Evolutionary conservation across 2,113 vertebrate species (phyloP), one percentile per base, ranked within the genome.

Genomic region (Platysteira castanea): DNA sequence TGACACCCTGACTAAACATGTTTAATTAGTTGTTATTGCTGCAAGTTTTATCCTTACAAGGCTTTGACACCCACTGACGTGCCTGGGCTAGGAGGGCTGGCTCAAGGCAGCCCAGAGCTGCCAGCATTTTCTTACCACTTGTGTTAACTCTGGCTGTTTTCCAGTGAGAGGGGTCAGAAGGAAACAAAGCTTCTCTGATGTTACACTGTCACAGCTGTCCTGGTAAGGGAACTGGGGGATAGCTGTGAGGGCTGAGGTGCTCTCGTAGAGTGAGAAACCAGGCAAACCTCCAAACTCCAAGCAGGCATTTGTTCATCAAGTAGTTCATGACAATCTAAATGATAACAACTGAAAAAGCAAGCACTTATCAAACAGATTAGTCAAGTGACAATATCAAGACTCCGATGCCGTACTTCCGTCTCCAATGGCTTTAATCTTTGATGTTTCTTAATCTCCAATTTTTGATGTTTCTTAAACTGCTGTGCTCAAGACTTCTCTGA

Each of bases 121-220:
- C 18, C 46, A 63, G 54, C 2, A 2, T 70, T 47, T 84, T 50
- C 39, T 64, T 52, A 30, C 14, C 9, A 1, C 30, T 83, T 46
- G 3, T 74, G 21, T 76, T 56, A 64, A 47, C 9, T 50, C 54
- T 2, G 7, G 52, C 27, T 27, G 19, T 13, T 86, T 46, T 50
- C 13, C 44, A 39, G 0, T 24, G 14, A 15, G 3, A 28, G 23
- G 6, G 9, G 23, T n/a, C 2, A 3, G 56, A 63, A 85, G 7
- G 15, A 73, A 61, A 24, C 26, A 21, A 47, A 87, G 8, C 50
- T 80, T 22, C 28, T 56, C 50, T 3, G 4, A 5, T 26, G 33
- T 31, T 69, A 15, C 2, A 13, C 15, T 44, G 49, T 63, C 20
- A 12, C 39, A 50, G 59, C 30, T 46, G 42, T 7, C 44, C 31